Base-by-base conservation (phyloP, 2,888 invertebrate genomes). In the Agonum fuliginosum region DNA sequence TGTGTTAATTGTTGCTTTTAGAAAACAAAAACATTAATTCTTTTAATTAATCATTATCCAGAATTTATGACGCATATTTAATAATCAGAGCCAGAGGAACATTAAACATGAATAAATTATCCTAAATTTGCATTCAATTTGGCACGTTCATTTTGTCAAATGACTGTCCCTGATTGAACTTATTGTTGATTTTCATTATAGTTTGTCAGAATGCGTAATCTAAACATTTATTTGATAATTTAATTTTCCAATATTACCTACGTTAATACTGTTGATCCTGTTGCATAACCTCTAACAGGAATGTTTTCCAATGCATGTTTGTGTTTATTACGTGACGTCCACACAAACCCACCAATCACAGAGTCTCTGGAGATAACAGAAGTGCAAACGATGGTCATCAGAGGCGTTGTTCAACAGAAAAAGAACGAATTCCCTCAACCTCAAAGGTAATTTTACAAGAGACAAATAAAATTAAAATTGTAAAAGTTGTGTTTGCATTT, bases 81-180 rank as follows among this genome's bases (percentile, higher is more conserved):
- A 48, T 48, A 1, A 19, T 41, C 12, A n/a, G n/a, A n/a, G n/a
- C n/a, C 1, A 41, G 12, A 1, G 19, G 48, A 17, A 48, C 48
- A 48, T 41, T 41, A 41, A 41, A 17, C 22, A 48, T 48, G 48
- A 20, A 48, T 48, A 48, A 8, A 48, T 48, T 48, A 48, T 48
- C 22, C 22, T 48, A 48, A 48, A 22, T 48, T 22, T 48, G 48
- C 22, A 48, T 48, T 8, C 20, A 20, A 48, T 48, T 48, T 22
- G 19, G 5, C 10, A 48, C 20, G 19, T 48, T 19, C 48, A 19
- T 41, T n/a, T 41, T 48, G 22, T 4, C 22, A 48, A 20, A 48
- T 10, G 19, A 19, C 20, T 48, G 12, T 17, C 8, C n/a, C n/a
- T 48, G n/a, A 22, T 48, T 10, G 20, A 22, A 20, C 19, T 48